phyloP scores from a whole-genome alignment of 2,113 vertebrate species.

The Rhipidura dahli region DNA sequence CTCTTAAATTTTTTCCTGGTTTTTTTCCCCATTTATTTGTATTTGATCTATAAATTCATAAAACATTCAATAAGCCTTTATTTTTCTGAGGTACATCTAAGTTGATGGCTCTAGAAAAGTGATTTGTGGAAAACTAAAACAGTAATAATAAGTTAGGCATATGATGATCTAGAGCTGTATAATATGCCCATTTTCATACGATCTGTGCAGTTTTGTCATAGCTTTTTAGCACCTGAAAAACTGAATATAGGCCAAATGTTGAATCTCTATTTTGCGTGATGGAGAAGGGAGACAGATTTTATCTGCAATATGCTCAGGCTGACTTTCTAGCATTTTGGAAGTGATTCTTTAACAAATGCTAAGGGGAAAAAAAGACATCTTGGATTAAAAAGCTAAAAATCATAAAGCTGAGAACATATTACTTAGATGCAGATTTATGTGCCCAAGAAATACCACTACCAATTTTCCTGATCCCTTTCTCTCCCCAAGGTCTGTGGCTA shows the following conservation, averaged over 20 bases:
- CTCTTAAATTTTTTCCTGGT: not conserved
- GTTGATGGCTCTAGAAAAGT: not conserved
- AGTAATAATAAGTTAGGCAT: constrained; percentile 62
- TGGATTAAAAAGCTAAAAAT: constrained; percentile 58
- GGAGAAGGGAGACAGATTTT: constrained; percentile 64
- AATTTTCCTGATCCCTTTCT: not conserved
- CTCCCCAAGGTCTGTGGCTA: not conserved
- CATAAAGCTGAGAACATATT: constrained; percentile 45
- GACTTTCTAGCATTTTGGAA: constrained; percentile 67
- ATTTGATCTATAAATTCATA: not conserved
- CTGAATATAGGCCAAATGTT: constrained; percentile 65
- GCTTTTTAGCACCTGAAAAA: constrained; percentile 66
- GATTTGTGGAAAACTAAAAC: constrained; percentile 26
- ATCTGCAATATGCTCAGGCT: constrained; percentile 67
- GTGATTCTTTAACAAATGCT: constrained; percentile 63
- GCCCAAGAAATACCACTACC: not conserved
- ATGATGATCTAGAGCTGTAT: constrained; percentile 58
- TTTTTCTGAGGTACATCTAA: not conserved
- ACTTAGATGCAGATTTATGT: constrained; percentile 49
- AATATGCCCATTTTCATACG: constrained; percentile 65
- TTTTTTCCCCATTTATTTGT: not conserved
- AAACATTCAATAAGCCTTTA: not conserved
- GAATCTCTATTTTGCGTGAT: constrained; percentile 60
- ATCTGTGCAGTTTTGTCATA: constrained; percentile 65
- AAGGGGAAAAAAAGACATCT: not conserved